A percentile compares a stretch with the other conserved stretches of the same genome.
phyloP scores from a whole-genome alignment of 2,797 vertebrate genomes.

The Muraenolepis orangiensis region DNA sequence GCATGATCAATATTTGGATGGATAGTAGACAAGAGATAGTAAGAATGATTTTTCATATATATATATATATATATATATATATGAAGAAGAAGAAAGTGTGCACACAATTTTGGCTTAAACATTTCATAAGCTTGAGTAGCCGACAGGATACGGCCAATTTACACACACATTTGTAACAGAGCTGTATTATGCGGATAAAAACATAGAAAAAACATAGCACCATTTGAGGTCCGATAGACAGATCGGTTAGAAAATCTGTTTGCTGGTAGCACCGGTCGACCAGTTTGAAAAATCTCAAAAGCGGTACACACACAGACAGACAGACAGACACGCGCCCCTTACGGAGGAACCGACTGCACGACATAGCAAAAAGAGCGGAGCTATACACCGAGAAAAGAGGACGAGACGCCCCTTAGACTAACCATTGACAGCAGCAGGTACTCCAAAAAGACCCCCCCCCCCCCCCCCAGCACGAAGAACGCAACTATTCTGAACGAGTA shows the following conservation, averaged over 20 bases:
- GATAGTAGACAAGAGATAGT: constrained; percentile 65
- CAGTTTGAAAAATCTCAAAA: constrained; percentile 69
- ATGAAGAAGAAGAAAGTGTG: too few relatives aligned
- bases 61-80: not conserved
- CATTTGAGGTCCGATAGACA: constrained; percentile 80
- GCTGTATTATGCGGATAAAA: constrained; percentile 56
- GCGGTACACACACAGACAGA: constrained; percentile 68
- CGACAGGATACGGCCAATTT: constrained; percentile 60
- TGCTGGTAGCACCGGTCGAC: constrained; percentile 82
- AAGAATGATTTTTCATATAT: constrained; percentile 53
- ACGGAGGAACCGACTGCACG: constrained; percentile 67
- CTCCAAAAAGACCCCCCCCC: constrained; percentile 62
- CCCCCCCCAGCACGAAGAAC: constrained; percentile 36
- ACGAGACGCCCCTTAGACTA: constrained; percentile 60
- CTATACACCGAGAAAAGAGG: constrained; percentile 57
- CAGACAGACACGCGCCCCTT: constrained; percentile 53
- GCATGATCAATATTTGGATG: constrained; percentile 66
- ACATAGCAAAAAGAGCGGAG: constrained; percentile 70
- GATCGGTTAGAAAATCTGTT: constrained; percentile 72
- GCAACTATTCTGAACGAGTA: constrained; percentile 66
- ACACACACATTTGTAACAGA: constrained; percentile 69
- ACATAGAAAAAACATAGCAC: constrained; percentile 81
- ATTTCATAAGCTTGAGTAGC: constrained; percentile 53
- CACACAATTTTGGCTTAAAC: constrained; percentile 63
- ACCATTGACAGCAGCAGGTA: constrained; percentile 73